These are phyloP conservation scores for Arion vulgaris DNA, from an alignment of 1,140 invertebrate species.

Conservation along the genomic window DNA sequence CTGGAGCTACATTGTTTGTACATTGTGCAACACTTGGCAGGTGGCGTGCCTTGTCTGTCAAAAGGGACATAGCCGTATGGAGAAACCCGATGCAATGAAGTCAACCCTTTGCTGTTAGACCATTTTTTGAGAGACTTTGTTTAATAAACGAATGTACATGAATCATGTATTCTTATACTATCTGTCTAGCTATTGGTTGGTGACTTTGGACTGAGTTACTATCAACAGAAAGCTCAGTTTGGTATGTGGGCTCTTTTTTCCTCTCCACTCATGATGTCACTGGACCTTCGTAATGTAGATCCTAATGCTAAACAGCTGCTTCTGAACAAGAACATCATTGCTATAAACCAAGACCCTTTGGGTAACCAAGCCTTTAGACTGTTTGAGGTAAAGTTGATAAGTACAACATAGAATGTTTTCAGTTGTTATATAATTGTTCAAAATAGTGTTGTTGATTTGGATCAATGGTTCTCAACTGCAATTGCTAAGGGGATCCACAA, in stretches of 20 bases:
- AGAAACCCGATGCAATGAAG: too few species aligned
- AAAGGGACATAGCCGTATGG: too few species aligned
- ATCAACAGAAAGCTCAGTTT: conserved; percentile 97
- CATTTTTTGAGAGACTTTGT: neutral
- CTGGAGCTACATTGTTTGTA: too few species aligned
- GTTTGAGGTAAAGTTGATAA: conserved; percentile 29
- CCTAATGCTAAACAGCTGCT: conserved; percentile 88
- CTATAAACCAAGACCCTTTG: conserved; percentile 94
- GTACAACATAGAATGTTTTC: too few species aligned
- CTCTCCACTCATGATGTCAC: conserved; percentile 96
- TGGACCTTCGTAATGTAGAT: conserved; percentile 90
- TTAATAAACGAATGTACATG: neutral
- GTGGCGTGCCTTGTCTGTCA: too few species aligned
- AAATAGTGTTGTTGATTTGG: too few species aligned
- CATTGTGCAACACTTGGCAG: too few species aligned
- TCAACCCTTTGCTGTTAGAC: too few species aligned
- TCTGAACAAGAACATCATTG: conserved; percentile 94
- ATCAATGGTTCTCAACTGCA: too few species aligned
- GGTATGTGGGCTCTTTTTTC: conserved; percentile 97
- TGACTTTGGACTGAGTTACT: conserved; percentile 95
- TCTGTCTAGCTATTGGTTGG: conserved; percentile 85
- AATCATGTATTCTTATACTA: neutral
- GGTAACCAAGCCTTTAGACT: conserved; percentile 82
- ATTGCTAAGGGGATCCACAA: too few species aligned
- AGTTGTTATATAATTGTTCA: too few species aligned